Percentiles rank a stretch among this genome's conserved stretches.
Evolutionary conservation across 53 echinoderm and acorn worm genomes (phyloP).

Genomic region (Stichopus horrens): DNA sequence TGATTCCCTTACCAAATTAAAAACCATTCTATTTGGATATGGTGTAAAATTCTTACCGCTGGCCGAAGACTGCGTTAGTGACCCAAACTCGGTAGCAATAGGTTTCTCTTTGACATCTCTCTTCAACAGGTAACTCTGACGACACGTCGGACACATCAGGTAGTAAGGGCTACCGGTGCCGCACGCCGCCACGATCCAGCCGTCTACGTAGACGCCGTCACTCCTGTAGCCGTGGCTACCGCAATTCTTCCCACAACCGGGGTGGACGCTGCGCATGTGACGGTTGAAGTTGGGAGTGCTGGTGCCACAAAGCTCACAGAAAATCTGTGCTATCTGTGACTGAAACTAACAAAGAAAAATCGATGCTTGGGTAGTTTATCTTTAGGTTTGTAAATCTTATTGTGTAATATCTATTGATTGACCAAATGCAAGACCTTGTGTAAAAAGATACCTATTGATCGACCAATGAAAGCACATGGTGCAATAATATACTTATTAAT

Average conservation of each 20-base stretch:
- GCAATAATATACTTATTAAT: too few relatives aligned
- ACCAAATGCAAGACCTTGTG: not conserved
- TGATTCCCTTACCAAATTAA: too few relatives aligned
- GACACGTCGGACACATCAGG: slow-evolving; percentile 82
- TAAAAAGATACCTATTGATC: not conserved
- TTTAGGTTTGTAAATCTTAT: not conserved
- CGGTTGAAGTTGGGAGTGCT: slow-evolving; percentile 83
- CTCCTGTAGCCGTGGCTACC: slow-evolving; percentile 98
- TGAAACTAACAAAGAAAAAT: slow-evolving; percentile 33
- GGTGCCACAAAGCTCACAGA: slow-evolving; percentile 82
- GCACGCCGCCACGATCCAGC: slow-evolving; percentile 93
- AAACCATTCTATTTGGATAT: too few relatives aligned
- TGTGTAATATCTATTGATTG: slow-evolving; percentile 3
- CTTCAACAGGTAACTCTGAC: slow-evolving; percentile 76
- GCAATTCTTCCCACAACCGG: slow-evolving; percentile 88
- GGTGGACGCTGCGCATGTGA: slow-evolving; percentile 86
- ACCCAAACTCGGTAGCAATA: slow-evolving; percentile 34
- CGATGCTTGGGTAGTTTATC: not conserved
- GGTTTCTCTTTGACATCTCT: slow-evolving; percentile 47
- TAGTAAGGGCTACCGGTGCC: slow-evolving; percentile 95
- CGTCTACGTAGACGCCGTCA: slow-evolving; percentile 89
- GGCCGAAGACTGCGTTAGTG: slow-evolving; percentile 33
- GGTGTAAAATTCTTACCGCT: not conserved
- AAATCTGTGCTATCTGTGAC: slow-evolving; percentile 67
- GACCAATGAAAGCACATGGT: too few relatives aligned